phyloP scores from a whole-genome alignment of 1,140 invertebrate species.

The Formica selysi region DNA sequence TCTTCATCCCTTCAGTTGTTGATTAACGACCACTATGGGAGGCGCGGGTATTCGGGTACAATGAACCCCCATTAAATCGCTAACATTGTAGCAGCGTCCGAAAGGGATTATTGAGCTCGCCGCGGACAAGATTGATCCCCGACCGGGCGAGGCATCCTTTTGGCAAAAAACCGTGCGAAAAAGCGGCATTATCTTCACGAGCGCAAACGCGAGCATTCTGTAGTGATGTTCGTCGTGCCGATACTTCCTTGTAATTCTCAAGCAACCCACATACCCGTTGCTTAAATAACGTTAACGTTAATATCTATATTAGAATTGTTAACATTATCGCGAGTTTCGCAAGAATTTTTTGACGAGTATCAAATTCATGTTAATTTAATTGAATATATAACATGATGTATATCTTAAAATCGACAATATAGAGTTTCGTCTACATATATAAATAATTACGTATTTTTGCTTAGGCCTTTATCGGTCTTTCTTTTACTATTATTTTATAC shows the following conservation, averaged over 20 bases:
- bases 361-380: slow-evolving; percentile 1
- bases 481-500: not conserved
- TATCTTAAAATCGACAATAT: not conserved
- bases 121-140: slow-evolving; percentile 66
- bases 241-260: slow-evolving; percentile 40
- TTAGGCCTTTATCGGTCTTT: not conserved
- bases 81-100: slow-evolving; percentile 58
- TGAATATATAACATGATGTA: too few relatives aligned
- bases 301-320: slow-evolving; percentile 24
- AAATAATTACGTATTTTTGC: not conserved
- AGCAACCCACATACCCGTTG: slow-evolving; percentile 29
- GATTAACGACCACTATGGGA: slow-evolving; percentile 59
- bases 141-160: slow-evolving; percentile 57
- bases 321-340: not conserved
- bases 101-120: slow-evolving; percentile 58
- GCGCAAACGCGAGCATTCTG: slow-evolving; percentile 11
- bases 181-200: slow-evolving; percentile 56
- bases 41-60: slow-evolving; percentile 51
- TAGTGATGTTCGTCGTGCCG: slow-evolving; percentile 29
- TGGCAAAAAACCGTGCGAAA: slow-evolving; percentile 63
- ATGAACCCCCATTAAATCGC: slow-evolving; percentile 58
- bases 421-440: not conserved
- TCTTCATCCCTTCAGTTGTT: slow-evolving; percentile 31
- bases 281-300: slow-evolving; percentile 5
- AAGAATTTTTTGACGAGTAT: slow-evolving; percentile 9